Evolutionary conservation across 2,888 invertebrate species (phyloP).

Genomic region (Drosophila conformis): DNA sequence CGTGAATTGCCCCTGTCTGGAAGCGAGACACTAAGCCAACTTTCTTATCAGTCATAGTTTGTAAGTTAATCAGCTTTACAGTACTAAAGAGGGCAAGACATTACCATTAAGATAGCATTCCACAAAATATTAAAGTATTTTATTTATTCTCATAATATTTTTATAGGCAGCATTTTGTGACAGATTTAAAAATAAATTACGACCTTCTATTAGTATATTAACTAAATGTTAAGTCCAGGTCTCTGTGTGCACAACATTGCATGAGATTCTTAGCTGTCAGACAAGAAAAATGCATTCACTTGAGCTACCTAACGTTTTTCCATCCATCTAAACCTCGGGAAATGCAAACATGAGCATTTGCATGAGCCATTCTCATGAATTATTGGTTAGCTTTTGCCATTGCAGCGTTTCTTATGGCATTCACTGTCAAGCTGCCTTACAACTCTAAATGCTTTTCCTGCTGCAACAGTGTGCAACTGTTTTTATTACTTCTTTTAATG

Average conservation of each 20-base stretch:
- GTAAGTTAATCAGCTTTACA: conserved; percentile 31
- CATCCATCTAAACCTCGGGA: not conserved
- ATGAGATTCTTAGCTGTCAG: not conserved
- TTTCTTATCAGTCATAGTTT: conserved; percentile 41
- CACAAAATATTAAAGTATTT: not conserved
- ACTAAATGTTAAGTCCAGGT: not conserved
- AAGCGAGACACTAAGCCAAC: conserved; percentile 40
- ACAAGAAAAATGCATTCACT: not conserved
- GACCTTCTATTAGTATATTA: too few relatives aligned
- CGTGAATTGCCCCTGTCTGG: conserved; percentile 26
- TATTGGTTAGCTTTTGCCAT: conserved; percentile 44
- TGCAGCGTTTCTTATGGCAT: conserved; percentile 23
- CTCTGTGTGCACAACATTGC: not conserved
- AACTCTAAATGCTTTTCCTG: conserved; percentile 8
- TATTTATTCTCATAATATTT: not conserved
- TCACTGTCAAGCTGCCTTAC: conserved; percentile 12
- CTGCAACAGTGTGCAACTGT: conserved; percentile 10
- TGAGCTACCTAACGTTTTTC: not conserved
- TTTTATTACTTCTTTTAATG: not conserved
- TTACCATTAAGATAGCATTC: conserved; percentile 4
- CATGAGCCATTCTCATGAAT: conserved; percentile 37
- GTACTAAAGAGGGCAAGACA: not conserved
- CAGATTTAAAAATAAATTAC: not conserved
- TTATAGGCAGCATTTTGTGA: not conserved
- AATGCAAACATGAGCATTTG: conserved; percentile 45